Evolutionary conservation across 2,113 vertebrate genomes (phyloP).

Genomic region (Mustela lutreola): DNA sequence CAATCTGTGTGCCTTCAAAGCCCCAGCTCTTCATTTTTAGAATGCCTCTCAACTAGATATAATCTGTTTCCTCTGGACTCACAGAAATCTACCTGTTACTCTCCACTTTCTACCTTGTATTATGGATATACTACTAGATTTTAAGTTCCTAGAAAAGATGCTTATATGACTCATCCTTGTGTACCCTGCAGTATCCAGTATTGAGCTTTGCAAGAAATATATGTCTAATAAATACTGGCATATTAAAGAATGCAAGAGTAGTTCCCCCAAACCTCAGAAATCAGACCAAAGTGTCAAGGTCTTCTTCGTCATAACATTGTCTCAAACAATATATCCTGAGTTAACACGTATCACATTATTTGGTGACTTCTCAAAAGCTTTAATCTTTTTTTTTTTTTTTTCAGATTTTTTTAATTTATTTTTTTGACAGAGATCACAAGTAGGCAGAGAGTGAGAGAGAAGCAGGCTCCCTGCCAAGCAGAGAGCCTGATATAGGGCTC

Average conservation of each 20-base stretch:
- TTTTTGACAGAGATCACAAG: no score
- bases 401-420: no score
- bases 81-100: slow-evolving; percentile 36
- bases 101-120: background rate
- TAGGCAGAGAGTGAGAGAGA: no score
- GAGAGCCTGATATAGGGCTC: no score
- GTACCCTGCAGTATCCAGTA: background rate
- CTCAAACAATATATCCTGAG: slow-evolving; percentile 20
- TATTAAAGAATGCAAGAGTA: background rate
- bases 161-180: slow-evolving; percentile 30
- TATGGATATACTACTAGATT: slow-evolving; percentile 12
- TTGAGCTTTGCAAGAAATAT: slow-evolving; percentile 37
- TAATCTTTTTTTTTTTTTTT: background rate
- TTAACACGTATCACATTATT: slow-evolving; percentile 28
- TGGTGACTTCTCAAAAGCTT: background rate
- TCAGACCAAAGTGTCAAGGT: background rate
- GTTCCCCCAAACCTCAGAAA: background rate
- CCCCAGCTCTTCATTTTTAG: slow-evolving; percentile 23
- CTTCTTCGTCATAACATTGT: background rate
- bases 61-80: background rate
- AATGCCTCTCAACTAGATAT: slow-evolving; percentile 6
- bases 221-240: background rate
- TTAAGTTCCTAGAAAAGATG: slow-evolving; percentile 7
- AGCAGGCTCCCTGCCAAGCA: no score
- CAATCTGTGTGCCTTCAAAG: slow-evolving; percentile 1